Evolutionary conservation across 2,888 invertebrate species (phyloP), one percentile per base, ranked within the genome.

Genomic region (Caenorhabditis parvicauda): DNA sequence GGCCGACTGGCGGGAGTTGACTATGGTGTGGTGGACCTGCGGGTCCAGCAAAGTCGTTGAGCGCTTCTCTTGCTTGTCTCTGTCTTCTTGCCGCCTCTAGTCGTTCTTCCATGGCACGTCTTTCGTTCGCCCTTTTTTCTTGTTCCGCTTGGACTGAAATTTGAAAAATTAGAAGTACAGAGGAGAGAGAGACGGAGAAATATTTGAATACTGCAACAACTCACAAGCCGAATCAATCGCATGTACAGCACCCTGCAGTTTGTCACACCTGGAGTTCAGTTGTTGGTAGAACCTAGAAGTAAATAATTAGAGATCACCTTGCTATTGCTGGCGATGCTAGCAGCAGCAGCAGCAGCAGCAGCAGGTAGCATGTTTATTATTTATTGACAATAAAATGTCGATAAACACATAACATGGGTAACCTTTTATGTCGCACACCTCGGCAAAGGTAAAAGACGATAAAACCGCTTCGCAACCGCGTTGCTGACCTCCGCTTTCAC

Each of bases 201-300:
- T 35, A 9, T 38, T 49, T 44, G n/a, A 27, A 49, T 37, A 2
- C 1, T 29, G 14, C 19, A 39, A 42, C 2, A 5, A 62, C 66
- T 60, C 22, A 73, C 72, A 69, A 46, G 69, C 67, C 29, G 57
- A 51, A 38, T 70, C 70, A 37, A 73, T 70, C 1, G 54, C 67
- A 38, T 73, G 67, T 5, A 73, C 61, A 19, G 70, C 67, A 14
- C 54, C 41, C 21, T 51, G 54, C n/a, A 70, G 48, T 44, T 64
- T 63, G 32, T 64, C 64, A 39, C 61, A 49, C 39, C 72, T 48
- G 3, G 58, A 44, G 46, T 57, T 49, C 24, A 72, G 37, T 25
- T 67, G 59, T 25, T 51, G 52, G 42, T 67, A 69, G 54, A 70
- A 65, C 14, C 45, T 41, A 24, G 24, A 44, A n/a, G 19, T n/a